phyloP scores from a whole-genome alignment of 2,888 invertebrate species.

The Andrena dorsata region DNA sequence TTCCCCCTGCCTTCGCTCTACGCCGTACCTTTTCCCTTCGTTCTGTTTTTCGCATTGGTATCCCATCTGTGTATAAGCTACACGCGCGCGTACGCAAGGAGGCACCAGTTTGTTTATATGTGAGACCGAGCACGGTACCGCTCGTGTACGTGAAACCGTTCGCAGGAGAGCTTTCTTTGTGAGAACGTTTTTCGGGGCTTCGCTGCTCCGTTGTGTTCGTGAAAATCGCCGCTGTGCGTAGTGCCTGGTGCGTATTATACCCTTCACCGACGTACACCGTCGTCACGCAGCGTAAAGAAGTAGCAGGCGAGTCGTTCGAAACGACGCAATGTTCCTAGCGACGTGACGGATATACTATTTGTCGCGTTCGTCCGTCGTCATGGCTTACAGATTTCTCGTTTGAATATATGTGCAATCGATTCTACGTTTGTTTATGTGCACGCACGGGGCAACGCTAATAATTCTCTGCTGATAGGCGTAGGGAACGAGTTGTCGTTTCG shows the following conservation, averaged over 20 bases:
- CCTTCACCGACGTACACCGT: not conserved
- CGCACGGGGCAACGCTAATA: conserved; percentile 4
- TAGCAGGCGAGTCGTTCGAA: not conserved
- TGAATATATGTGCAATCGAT: conserved; percentile 54
- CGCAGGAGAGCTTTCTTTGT: conserved; percentile 40
- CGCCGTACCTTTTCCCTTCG: conserved; percentile 36
- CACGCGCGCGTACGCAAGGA: conserved; percentile 5
- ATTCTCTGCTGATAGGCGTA: conserved; percentile 14
- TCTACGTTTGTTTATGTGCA: conserved; percentile 35
- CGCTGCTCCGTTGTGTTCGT: conserved; percentile 24
- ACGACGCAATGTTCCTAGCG: not conserved
- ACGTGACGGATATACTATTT: conserved; percentile 1
- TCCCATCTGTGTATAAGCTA: conserved; percentile 12
- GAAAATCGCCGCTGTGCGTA: not conserved
- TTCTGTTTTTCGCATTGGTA: conserved; percentile 40
- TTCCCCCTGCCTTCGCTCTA: conserved; percentile 34
- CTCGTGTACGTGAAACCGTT: not conserved
- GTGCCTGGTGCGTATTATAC: conserved; percentile 3
- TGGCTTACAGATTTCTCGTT: not conserved
- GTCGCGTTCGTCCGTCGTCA: not conserved
- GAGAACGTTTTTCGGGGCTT: conserved; percentile 44
- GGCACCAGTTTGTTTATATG: conserved; percentile 42
- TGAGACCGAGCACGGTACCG: not conserved
- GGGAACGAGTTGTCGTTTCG: conserved; percentile 14
- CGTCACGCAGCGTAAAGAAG: not conserved